phyloP scores from a whole-genome alignment of 2,113 vertebrate genomes.

The Centropristis striata region DNA sequence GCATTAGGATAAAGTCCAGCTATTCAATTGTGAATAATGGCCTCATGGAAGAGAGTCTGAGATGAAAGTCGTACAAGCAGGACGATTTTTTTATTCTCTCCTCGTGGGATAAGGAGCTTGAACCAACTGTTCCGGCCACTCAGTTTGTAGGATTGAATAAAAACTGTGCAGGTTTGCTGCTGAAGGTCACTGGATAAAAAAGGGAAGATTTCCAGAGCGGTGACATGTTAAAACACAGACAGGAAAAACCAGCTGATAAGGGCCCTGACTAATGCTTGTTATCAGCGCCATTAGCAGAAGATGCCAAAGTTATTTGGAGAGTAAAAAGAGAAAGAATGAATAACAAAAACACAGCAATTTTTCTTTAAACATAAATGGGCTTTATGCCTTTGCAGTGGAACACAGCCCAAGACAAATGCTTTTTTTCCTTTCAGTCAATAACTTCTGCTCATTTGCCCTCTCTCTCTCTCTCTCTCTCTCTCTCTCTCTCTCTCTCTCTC shows the following conservation, averaged over 20 bases:
- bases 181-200: conserved; percentile 48
- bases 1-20: conserved; percentile 35
- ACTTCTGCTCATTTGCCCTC: conserved; percentile 49
- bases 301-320: conserved; percentile 55
- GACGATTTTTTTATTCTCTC: not conserved
- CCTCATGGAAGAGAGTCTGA: conserved; percentile 18
- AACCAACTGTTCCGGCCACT: conserved; percentile 6
- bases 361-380: conserved; percentile 42
- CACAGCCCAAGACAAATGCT: conserved; percentile 49
- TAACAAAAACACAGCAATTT: conserved; percentile 34
- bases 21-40: conserved; percentile 26
- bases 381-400: conserved; percentile 26
- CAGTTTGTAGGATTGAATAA: conserved; percentile 23
- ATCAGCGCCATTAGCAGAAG: conserved; percentile 52
- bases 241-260: conserved; percentile 73
- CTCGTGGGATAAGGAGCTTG: not conserved
- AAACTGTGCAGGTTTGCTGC: conserved; percentile 44
- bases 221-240: conserved; percentile 64
- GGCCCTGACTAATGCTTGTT: conserved; percentile 53
- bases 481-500: conserved; percentile 31
- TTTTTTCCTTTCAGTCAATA: conserved; percentile 46
- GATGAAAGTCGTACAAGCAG: conserved; percentile 11
- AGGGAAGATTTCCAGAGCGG: conserved; percentile 48
- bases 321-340: conserved; percentile 53
- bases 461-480: conserved; percentile 30